Percentiles rank a stretch among this genome's conserved stretches.
These are phyloP conservation scores for Lathronympha strigana DNA, from an alignment of 2,888 invertebrate genomes.

Conservation along the genomic window DNA sequence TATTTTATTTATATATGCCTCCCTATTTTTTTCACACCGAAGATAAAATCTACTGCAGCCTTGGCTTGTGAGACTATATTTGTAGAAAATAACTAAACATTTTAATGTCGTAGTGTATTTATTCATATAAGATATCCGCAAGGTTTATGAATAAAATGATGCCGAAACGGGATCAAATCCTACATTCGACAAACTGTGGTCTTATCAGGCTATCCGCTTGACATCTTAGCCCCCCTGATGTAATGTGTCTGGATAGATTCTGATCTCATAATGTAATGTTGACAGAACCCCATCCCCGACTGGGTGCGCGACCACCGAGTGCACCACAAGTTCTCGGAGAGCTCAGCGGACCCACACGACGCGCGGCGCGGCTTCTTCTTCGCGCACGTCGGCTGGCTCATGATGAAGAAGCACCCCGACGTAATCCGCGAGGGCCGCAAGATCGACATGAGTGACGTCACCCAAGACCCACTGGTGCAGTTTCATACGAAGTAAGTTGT, in stretches of 20 bases:
- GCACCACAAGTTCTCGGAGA: slow-evolving; percentile 90
- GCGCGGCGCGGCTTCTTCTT: slow-evolving; percentile 94
- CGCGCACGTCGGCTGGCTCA: slow-evolving; percentile 96
- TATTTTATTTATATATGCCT: too few species aligned
- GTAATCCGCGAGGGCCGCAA: slow-evolving; percentile 90
- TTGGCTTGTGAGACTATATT: too few species aligned
- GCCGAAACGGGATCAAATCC: too few species aligned
- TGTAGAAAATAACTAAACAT: too few species aligned
- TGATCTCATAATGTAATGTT: neutral
- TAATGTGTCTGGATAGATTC: too few species aligned
- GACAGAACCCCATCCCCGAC: slow-evolving; percentile 87
- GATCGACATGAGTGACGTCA: slow-evolving; percentile 93
- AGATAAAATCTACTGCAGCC: too few species aligned
- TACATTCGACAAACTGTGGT: too few species aligned
- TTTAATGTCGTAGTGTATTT: too few species aligned
- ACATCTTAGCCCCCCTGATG: neutral
- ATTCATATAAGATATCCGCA: too few species aligned
- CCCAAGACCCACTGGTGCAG: slow-evolving; percentile 88
- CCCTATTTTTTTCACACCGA: too few species aligned
- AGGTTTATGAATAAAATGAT: too few species aligned
- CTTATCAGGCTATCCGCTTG: too few species aligned
- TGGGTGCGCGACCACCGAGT: slow-evolving; percentile 92
- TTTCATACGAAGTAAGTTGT: slow-evolving; percentile 89
- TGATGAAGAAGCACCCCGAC: slow-evolving; percentile 94
- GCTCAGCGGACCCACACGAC: slow-evolving; percentile 93